These are phyloP conservation scores for Cavia aperea DNA, from an alignment of 2,113 vertebrate genomes.

Conservation along the genomic window DNA sequence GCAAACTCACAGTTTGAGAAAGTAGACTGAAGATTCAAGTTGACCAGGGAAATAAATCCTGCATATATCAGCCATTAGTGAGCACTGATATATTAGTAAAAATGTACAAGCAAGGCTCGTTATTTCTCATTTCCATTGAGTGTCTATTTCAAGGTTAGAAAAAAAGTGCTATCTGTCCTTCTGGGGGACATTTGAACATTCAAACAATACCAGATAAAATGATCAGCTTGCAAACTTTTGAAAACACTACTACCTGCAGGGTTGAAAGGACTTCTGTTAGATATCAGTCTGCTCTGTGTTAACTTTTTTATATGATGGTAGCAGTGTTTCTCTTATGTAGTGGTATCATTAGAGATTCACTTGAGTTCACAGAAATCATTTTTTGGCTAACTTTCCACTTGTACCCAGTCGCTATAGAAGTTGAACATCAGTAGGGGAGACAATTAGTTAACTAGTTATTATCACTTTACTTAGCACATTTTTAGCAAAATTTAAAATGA, in stretches of 20 bases:
- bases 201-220: slow-evolving; percentile 68
- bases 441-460: slow-evolving; percentile 68
- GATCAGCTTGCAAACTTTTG: slow-evolving; percentile 68
- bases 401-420: slow-evolving; percentile 53
- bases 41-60: slow-evolving; percentile 33
- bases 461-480: slow-evolving; percentile 60
- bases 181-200: slow-evolving; percentile 57
- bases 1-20: slow-evolving; percentile 4
- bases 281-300: slow-evolving; percentile 47
- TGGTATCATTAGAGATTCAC: slow-evolving; percentile 66
- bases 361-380: slow-evolving; percentile 68
- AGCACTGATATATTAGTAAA: slow-evolving; percentile 43
- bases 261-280: slow-evolving; percentile 64
- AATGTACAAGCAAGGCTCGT: slow-evolving; percentile 62
- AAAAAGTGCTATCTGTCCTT: slow-evolving; percentile 55
- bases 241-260: slow-evolving; percentile 64
- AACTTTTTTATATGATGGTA: slow-evolving; percentile 56
- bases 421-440: slow-evolving; percentile 60
- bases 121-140: slow-evolving; percentile 64
- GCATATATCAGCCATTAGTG: slow-evolving; percentile 29
- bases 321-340: slow-evolving; percentile 63
- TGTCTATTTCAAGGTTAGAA: slow-evolving; percentile 62
- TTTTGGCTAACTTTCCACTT: slow-evolving; percentile 61
- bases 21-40: background rate
- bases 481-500: slow-evolving; percentile 57